A percentile compares a stretch with the other conserved stretches of the same genome.
phyloP scores from a whole-genome alignment of 2,888 invertebrate species.

The Troglohyphantes excavatus region DNA sequence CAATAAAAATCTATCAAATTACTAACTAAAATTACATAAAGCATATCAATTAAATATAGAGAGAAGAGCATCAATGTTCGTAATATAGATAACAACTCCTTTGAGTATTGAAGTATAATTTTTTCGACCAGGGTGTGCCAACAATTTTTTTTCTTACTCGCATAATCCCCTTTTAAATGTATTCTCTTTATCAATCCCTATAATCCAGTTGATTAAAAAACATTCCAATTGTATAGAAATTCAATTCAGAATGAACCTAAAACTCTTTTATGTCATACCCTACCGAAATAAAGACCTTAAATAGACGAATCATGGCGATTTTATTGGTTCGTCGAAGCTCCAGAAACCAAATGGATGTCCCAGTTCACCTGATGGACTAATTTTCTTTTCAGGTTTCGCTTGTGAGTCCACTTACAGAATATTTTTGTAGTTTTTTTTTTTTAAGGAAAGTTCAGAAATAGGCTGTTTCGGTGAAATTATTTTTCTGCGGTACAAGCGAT shows the following conservation, averaged over 20 bases:
- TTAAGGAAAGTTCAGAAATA: conserved; percentile 17
- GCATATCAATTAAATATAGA: background rate
- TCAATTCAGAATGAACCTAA: background rate
- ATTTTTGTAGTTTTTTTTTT: conserved; percentile 12
- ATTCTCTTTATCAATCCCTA: background rate
- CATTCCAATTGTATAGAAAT: no score
- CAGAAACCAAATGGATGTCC: background rate
- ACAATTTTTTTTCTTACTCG: no score
- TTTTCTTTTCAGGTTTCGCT: conserved; percentile 15
- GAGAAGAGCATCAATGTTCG: background rate
- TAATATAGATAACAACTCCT: no score
- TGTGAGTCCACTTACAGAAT: conserved; percentile 7
- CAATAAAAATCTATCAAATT: no score
- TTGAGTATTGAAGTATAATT: no score
- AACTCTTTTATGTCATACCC: background rate
- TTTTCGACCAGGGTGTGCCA: no score
- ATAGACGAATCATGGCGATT: conserved; percentile 30
- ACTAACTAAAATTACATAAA: background rate
- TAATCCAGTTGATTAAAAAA: no score
- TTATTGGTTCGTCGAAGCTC: conserved; percentile 23
- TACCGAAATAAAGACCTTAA: conserved; percentile 3
- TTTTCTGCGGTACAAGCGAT: background rate
- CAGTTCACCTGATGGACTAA: conserved; percentile 31
- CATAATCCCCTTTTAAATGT: no score
- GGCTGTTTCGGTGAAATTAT: conserved; percentile 37